Conservation (phyloP, 2,113 vertebrate genomes). For the Eira barbara region DNA sequence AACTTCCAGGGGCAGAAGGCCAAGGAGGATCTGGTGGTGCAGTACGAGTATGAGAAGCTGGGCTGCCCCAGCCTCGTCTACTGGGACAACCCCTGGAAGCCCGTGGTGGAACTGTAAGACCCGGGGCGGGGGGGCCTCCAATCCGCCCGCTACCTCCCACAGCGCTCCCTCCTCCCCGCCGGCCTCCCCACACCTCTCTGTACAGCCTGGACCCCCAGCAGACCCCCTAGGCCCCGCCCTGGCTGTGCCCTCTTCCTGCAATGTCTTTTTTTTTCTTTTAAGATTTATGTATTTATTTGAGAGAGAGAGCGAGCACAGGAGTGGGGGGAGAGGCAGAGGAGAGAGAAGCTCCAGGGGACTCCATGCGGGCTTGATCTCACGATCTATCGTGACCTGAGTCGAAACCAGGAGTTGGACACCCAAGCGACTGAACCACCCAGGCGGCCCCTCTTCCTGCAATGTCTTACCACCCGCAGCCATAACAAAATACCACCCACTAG, state of each 20-base stretch:
- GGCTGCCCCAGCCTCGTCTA: conserved; percentile 66
- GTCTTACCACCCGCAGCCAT: not conserved
- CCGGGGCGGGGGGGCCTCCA: too few relatives aligned
- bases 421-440: not conserved
- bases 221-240: not conserved
- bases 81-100: conserved; percentile 58
- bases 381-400: not conserved
- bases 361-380: not conserved
- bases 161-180: not conserved
- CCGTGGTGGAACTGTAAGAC: conserved; percentile 61
- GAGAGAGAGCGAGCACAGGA: accelerated
- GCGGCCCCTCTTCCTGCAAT: not conserved
- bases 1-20: accelerated
- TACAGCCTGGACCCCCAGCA: too few relatives aligned
- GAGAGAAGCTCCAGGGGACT: not conserved
- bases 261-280: not conserved
- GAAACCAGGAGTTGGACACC: not conserved
- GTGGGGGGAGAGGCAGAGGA: not conserved
- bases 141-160: accelerated
- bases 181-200: too few relatives aligned
- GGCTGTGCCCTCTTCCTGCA: not conserved
- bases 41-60: conserved; percentile 1
- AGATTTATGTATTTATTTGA: not conserved
- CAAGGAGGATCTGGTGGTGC: not conserved
- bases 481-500: not conserved